These are phyloP conservation scores for Aradophagus sp. DNA, from an alignment of 1,140 invertebrate species.

Conservation along the genomic window DNA sequence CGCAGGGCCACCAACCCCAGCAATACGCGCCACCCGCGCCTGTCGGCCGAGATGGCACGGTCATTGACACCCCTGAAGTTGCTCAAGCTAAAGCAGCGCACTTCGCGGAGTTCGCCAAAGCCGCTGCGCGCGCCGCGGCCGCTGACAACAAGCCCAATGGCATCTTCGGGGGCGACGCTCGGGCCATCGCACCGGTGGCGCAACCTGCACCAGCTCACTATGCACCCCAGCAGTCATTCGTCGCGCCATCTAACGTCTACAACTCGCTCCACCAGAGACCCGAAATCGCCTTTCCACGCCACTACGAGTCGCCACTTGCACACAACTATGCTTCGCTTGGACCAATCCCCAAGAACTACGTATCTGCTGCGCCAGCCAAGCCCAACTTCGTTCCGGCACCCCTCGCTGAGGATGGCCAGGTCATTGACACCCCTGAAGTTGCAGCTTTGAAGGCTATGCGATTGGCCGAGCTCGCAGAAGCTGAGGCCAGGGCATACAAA, in stretches of 20 bases:
- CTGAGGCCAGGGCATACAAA: conserved; percentile 75
- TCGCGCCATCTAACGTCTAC: conserved; percentile 36
- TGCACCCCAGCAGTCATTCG: conserved; percentile 21
- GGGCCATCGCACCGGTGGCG: conserved; percentile 3
- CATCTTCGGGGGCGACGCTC: conserved; percentile 16
- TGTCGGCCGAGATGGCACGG: conserved; percentile 74
- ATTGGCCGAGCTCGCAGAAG: conserved; percentile 69
- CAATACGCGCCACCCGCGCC: conserved; percentile 73
- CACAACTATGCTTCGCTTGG: conserved; percentile 47
- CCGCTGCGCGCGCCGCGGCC: conserved; percentile 64
- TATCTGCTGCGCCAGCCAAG: conserved; percentile 43
- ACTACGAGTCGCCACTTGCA: conserved; percentile 48
- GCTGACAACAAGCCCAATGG: conserved; percentile 57
- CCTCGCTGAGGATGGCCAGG: conserved; percentile 76
- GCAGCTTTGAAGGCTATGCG: conserved; percentile 75
- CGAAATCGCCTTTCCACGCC: conserved; percentile 49
- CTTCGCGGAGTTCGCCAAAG: conserved; percentile 74
- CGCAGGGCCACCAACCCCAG: conserved; percentile 36
- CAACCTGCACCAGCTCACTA: conserved; percentile 29
- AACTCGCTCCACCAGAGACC: conserved; percentile 47
- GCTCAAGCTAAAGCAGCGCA: conserved; percentile 73
- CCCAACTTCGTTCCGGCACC: conserved; percentile 74
- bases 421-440: conserved; percentile 78
- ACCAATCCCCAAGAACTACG: conserved; percentile 59
- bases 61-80: conserved; percentile 76